Base-by-base conservation (phyloP, 2,113 vertebrate genomes). In the Oreotrochilus melanogaster region DNA sequence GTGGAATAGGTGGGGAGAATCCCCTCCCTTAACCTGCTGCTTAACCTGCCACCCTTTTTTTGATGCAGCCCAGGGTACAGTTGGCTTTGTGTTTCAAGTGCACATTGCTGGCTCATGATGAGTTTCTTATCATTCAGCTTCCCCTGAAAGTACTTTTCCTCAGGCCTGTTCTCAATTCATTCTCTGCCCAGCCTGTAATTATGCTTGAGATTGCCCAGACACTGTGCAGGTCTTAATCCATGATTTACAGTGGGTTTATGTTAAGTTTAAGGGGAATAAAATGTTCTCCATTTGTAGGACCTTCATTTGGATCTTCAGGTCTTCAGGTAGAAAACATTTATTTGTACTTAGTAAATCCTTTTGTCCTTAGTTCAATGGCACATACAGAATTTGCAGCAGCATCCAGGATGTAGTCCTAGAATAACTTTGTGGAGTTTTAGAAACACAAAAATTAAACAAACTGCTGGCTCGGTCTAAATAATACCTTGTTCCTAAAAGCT, bases 401-500 rank as follows among this genome's bases (percentile, higher is more conserved):
- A 39, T 57, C 30, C 33, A 76, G 42, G 18, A 66, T 33, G 24
- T 39, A 69, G 48, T 42, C 30, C 22, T 74, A 45, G 35, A 86
- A 88, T 86, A 95, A 88, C 18, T 78, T 88, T 51, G 39, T 71
- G 33, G 42, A 0, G 67, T 81, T 86, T 31, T 94, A 85, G 43
- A 91, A 81, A 89, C 2, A 10, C 22, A 81, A 67, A 95, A 28
- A 78, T 1, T 2, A 57, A 23, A 78, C 13, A 14, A 74, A 88
- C 61, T 1, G 0, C 39, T 93, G 58, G 15, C 18, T 82, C 33
- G 66, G 50, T 82, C 88, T 81, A 78, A 90, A 86, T 95, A 86
- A 66, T 71, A 91, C 43, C 43, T 74, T 83, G 78, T 65, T 96
- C 51, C 39, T 89, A 81, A 96, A 93, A 96, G 90, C 69, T 93